Percentiles rank a stretch among this genome's conserved stretches.
Evolutionary conservation across 1,140 invertebrate genomes (phyloP).

Genomic region (Batillaria attramentaria): DNA sequence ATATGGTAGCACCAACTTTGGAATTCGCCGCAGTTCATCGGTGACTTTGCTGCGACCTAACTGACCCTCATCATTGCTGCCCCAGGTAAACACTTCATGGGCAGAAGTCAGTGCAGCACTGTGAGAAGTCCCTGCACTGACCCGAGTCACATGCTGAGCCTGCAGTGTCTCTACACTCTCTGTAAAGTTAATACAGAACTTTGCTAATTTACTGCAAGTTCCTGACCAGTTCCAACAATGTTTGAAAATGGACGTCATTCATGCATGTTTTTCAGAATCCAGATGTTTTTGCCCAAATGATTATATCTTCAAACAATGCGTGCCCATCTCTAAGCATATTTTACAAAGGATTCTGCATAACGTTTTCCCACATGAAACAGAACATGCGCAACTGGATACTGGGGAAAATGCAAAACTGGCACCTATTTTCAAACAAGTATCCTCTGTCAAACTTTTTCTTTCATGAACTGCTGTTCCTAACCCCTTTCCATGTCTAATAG

Average conservation of each 20-base stretch:
- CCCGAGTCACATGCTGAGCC: constrained; percentile 80
- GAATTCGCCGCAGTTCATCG: constrained; percentile 43
- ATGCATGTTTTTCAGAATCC: not conserved
- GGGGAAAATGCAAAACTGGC: too few species aligned
- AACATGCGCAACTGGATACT: too few species aligned
- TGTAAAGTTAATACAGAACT: constrained; percentile 72
- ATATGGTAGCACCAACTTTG: constrained; percentile 54
- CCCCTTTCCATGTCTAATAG: too few species aligned
- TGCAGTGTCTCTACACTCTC: constrained; percentile 81
- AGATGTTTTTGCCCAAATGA: not conserved
- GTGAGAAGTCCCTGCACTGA: constrained; percentile 85
- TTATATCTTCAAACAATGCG: too few species aligned
- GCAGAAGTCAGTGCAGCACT: constrained; percentile 89
- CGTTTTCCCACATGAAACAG: too few species aligned
- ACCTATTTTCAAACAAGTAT: too few species aligned
- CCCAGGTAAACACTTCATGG: constrained; percentile 93
- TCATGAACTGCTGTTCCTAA: too few species aligned
- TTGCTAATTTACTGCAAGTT: constrained; percentile 36
- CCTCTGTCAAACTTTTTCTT: too few species aligned
- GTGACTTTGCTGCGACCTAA: constrained; percentile 76
- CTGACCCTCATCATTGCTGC: constrained; percentile 87
- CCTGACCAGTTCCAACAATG: constrained; percentile 26
- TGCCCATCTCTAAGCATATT: too few species aligned
- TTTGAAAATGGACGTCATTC: not conserved
- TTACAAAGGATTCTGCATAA: too few species aligned